Conservation (phyloP, 1,140 invertebrate species). For the Nebria ingens region DNA sequence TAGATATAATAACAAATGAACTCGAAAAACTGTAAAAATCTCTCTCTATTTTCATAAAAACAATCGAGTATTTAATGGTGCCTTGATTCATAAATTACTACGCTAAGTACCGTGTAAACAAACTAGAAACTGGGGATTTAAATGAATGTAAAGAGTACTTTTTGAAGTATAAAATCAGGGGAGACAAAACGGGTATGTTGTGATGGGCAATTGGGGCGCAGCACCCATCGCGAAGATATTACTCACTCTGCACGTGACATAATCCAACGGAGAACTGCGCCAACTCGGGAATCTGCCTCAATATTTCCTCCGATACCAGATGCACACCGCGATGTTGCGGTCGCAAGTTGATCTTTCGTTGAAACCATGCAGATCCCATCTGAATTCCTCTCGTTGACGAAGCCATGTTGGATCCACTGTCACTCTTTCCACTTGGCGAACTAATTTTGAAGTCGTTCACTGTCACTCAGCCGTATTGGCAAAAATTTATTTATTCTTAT, state of each 20-base stretch:
- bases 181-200: neutral
- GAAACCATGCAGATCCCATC: slow-evolving; percentile 91
- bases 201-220: neutral
- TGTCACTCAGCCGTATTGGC: slow-evolving; percentile 8
- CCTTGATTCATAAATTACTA: neutral
- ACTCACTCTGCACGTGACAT: slow-evolving; percentile 92
- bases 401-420: slow-evolving; percentile 59
- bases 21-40: too few species aligned
- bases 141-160: neutral
- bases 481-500: slow-evolving; percentile 20
- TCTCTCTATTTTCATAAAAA: too few species aligned
- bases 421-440: slow-evolving; percentile 13
- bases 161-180: neutral
- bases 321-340: slow-evolving; percentile 90
- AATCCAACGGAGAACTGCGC: slow-evolving; percentile 86
- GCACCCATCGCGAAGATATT: slow-evolving; percentile 12
- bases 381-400: slow-evolving; percentile 78
- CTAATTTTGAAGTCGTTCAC: slow-evolving; percentile 3
- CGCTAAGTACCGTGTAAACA: neutral
- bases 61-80: neutral
- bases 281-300: slow-evolving; percentile 85
- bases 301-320: slow-evolving; percentile 89
- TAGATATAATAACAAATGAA: neutral
- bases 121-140: neutral
- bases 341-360: slow-evolving; percentile 88